Evolutionary conservation across 2,113 vertebrate species (phyloP).

Genomic region (Delphinus delphis): DNA sequence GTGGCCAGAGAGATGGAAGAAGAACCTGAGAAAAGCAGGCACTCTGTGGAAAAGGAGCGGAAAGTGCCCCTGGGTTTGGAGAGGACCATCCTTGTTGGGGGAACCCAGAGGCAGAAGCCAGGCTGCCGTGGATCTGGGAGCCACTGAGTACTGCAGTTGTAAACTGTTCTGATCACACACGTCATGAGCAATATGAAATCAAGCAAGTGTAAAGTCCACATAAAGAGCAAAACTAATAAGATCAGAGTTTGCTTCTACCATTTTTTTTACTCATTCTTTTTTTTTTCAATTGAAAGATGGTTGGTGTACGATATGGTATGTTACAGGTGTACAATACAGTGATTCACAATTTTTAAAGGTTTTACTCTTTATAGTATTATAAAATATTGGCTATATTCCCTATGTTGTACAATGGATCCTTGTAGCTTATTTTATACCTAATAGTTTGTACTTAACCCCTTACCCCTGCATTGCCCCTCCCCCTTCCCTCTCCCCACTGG

Average conservation of each 20-base stretch:
- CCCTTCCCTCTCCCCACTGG: not conserved
- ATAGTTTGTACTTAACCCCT: not conserved
- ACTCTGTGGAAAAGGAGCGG: not conserved
- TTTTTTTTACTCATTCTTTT: not conserved
- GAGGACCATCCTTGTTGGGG: not conserved
- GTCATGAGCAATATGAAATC: not conserved
- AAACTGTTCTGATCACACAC: not conserved
- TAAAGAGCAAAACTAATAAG: not conserved
- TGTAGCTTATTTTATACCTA: not conserved
- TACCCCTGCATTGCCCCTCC: not conserved
- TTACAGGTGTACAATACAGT: not conserved
- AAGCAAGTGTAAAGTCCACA: not conserved
- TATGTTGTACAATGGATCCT: not conserved
- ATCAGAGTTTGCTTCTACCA: not conserved
- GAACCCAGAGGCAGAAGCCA: not conserved
- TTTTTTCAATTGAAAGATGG: not conserved
- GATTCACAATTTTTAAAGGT: not conserved
- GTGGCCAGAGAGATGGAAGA: not conserved
- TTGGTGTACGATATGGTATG: not conserved
- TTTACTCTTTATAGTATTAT: not conserved
- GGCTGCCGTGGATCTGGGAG: fast-evolving
- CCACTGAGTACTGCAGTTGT: not conserved
- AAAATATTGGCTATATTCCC: not conserved
- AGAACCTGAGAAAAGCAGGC: not conserved
- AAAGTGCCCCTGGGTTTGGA: not conserved